Evolutionary conservation across 2,113 vertebrate genomes (phyloP), one percentile per base, ranked within the genome.

Genomic region (Montifringilla adamsi): DNA sequence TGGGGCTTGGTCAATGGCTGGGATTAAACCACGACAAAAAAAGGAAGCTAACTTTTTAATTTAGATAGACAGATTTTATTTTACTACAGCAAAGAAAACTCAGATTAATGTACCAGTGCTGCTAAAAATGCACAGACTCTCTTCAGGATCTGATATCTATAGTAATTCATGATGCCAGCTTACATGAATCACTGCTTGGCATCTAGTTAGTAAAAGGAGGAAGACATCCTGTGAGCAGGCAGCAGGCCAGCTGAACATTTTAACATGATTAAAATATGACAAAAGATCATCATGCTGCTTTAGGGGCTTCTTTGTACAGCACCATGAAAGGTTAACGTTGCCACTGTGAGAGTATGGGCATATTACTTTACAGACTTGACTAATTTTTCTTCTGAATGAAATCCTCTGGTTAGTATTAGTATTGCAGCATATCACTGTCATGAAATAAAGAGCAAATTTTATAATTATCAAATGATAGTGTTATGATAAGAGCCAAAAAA

Each of bases 171-270:
- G 63, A 49, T 58, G 58, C 46, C 74, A 85, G 15, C 33, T 89
- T 70, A 84, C 89, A 86, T 88, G 79, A 93, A 90, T 95, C 92
- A 90, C 35, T 81, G 39, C 46, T 76, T 95, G 88, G 82, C 76
- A 94, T 62, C 59, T 43, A 80, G 70, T 69, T 49, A 85, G 82
- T 21, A 35, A 73, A 81, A 73, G 50, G 18, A 78, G 27, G 52
- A 84, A 73, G 80, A 84, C 68, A 94, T 86, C 59, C 68, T 80
- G 49, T 43, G 23, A 88, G 35, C 49, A 88, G 87, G 82, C 67
- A 90, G 55, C 41, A n/a, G 12, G 88, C 92, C 94, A 83, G 27
- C 31, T 58, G 37, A 93, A 74, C 43, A 62, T 73, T 93, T 96
- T 72, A 66, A 69, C 5, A 13, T 18, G 46, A 43, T 41, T 83